These are phyloP conservation scores for Coluber constrictor DNA, from an alignment of 2,797 vertebrate genomes.

Conservation along the genomic window DNA sequence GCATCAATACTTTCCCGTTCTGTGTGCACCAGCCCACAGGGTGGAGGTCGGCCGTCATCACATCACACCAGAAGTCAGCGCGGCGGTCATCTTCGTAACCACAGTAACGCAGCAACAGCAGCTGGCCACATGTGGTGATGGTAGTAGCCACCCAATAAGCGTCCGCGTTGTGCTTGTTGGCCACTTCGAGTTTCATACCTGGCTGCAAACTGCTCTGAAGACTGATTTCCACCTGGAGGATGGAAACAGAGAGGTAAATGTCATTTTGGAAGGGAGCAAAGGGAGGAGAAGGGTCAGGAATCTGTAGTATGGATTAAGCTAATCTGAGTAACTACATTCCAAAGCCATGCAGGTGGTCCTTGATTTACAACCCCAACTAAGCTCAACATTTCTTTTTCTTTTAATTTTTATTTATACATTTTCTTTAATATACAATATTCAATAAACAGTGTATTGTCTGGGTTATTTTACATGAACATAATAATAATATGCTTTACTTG, in stretches of 20 bases:
- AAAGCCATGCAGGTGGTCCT: neutral
- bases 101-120: slow-evolving; percentile 91
- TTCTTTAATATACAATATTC: no score
- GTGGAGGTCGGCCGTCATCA: slow-evolving; percentile 94
- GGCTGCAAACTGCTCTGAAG: slow-evolving; percentile 96
- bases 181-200: slow-evolving; percentile 96
- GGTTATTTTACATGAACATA: no score
- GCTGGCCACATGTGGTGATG: slow-evolving; percentile 94
- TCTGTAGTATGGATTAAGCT: neutral
- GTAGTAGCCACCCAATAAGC: slow-evolving; percentile 96
- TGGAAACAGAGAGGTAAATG: slow-evolving; percentile 10
- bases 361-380: neutral
- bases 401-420: no score
- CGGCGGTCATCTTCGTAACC: slow-evolving; percentile 93
- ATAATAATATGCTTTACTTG: no score
- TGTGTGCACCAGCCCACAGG: slow-evolving; percentile 94
- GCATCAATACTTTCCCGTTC: slow-evolving; percentile 90
- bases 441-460: no score
- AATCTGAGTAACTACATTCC: neutral
- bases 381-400: no score
- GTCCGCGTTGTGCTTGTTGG: slow-evolving; percentile 84
- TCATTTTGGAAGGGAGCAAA: neutral
- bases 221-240: slow-evolving; percentile 90
- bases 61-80: slow-evolving; percentile 96
- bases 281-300: neutral